A percentile compares a stretch with the other conserved stretches of the same genome.
phyloP scores from a whole-genome alignment of 2,888 invertebrate species.

The Agrotis puta region DNA sequence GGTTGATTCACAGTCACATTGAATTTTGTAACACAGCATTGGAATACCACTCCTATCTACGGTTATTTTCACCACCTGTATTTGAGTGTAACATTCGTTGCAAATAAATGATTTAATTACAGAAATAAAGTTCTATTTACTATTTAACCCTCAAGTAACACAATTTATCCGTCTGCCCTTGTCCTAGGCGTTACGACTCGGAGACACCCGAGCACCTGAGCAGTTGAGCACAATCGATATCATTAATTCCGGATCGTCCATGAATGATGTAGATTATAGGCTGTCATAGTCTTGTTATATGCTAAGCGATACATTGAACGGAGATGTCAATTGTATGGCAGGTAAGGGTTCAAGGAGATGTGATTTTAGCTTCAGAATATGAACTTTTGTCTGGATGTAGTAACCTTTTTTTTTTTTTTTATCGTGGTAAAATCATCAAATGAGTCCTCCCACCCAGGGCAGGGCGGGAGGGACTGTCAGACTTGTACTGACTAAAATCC shows the following conservation, averaged over 20 bases:
- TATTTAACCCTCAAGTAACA: not conserved
- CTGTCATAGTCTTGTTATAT: slow-evolving; percentile 22
- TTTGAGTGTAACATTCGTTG: no score
- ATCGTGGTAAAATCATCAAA: no score
- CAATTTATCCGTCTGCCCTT: slow-evolving; percentile 12
- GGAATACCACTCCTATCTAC: no score
- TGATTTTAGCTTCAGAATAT: not conserved
- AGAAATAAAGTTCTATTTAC: not conserved
- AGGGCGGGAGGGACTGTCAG: no score
- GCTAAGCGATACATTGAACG: slow-evolving; percentile 1
- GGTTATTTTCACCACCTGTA: no score
- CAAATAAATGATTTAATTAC: no score
- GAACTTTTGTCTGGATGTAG: no score
- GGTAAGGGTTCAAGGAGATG: not conserved
- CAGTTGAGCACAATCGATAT: slow-evolving; percentile 36
- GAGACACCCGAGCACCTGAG: slow-evolving; percentile 29
- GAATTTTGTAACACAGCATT: no score
- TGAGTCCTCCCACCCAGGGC: no score
- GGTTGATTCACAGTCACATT: no score
- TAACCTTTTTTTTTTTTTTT: no score
- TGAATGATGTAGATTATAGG: slow-evolving; percentile 41
- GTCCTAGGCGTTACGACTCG: not conserved
- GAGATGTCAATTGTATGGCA: not conserved
- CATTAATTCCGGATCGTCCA: slow-evolving; percentile 35
- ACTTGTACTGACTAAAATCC: no score